Base-by-base conservation (phyloP, 2,113 vertebrate genomes). In the Oenanthe oenanthe region DNA sequence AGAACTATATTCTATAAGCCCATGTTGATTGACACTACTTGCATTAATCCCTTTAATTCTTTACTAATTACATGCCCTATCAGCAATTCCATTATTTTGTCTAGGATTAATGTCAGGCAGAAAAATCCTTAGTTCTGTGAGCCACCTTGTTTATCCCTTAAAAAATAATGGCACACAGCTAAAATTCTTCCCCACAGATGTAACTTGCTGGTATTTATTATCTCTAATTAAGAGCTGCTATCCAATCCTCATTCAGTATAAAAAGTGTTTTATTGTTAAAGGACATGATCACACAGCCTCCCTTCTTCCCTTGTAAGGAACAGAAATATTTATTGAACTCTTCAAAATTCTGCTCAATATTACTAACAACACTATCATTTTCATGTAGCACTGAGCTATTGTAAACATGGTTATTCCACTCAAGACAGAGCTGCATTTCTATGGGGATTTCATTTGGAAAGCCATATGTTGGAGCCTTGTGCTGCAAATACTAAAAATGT, bases 11-110 rank as follows among this genome's bases (percentile, higher is more conserved):
- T 90, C 72, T 80, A 31, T 92, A 93, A 96, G 60, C 56, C 51
- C 1, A 0, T 56, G 90, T 63, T 95, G 96, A 90, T 38, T 95
- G 95, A 97, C 92, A 90, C 51, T 80, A 80, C 88, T 93, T 95
- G 74, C 56, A 77, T 94, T 91, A 97, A 97, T 97, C 92, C 88
- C 80, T 80, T 80, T 96, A 94, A 97, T 95, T 88, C 95, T 91
- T 97, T 56, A 84, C 91, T 96, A 95, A 97, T 96, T 96, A 97
- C 88, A 86, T 80, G 91, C 65, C 65, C 95, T 92, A 95, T 93
- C 95, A 93, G 79, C 76, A 92, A 95, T 93, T 94, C 88, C 85
- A 94, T 96, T 95, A 94, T 97, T 96, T 88, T 94, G 91, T 86
- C 85, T 66, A 7, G 91, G 94, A 95, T 95, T 95, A 95, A 94